phyloP scores from a whole-genome alignment of 2,113 vertebrate genomes.

The Colaptes auratus region DNA sequence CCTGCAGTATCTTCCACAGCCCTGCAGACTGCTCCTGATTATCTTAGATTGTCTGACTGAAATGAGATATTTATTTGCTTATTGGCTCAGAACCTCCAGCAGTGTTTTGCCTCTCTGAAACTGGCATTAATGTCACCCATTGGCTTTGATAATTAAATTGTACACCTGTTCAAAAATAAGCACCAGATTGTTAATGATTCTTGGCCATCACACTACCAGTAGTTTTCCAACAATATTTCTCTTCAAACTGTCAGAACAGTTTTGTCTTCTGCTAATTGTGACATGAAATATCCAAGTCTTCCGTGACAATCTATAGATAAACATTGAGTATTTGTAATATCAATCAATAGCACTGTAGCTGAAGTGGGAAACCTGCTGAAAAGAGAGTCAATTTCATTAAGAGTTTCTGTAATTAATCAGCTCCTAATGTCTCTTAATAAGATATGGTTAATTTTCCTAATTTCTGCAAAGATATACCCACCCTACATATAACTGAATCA shows the following conservation, averaged over 20 bases:
- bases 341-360: background rate
- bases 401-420: background rate
- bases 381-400: background rate
- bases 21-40: conserved; percentile 39
- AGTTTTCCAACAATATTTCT: conserved; percentile 66
- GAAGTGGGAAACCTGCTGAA: background rate
- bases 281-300: background rate
- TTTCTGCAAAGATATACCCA: background rate
- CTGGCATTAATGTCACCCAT: conserved; percentile 54
- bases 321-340: background rate
- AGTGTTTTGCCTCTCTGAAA: conserved; percentile 45
- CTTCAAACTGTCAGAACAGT: conserved; percentile 44
- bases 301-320: background rate
- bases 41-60: conserved; percentile 34
- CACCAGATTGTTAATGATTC: conserved; percentile 74
- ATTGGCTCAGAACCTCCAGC: conserved; percentile 44
- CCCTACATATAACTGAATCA: background rate
- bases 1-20: conserved; percentile 5
- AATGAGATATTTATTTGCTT: conserved; percentile 48
- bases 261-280: conserved; percentile 48
- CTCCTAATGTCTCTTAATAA: background rate
- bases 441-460: background rate
- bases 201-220: conserved; percentile 32
- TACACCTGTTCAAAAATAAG: conserved; percentile 72
- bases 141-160: conserved; percentile 73